These are phyloP conservation scores for Phrynosoma platyrhinos DNA, from an alignment of 2,113 vertebrate species.

Conservation along the genomic window DNA sequence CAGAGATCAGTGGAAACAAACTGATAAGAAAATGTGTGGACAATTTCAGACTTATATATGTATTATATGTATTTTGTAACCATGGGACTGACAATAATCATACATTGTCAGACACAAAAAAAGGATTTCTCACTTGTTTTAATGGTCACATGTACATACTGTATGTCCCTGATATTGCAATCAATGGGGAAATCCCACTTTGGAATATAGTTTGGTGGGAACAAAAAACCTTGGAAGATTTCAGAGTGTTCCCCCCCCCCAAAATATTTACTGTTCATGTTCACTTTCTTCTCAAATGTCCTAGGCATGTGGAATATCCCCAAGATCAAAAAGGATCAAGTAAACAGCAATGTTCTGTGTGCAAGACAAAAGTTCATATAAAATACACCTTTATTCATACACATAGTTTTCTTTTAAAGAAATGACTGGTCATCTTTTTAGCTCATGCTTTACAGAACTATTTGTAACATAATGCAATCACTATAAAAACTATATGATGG, in stretches of 20 bases:
- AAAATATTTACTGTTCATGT: no score
- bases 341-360: not conserved
- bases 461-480: not conserved
- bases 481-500: not conserved
- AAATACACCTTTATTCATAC: not conserved
- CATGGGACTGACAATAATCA: not conserved
- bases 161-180: not conserved
- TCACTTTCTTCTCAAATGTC: not conserved
- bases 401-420: not conserved
- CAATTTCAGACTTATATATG: not conserved
- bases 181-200: not conserved
- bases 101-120: not conserved
- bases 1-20: not conserved
- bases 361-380: not conserved
- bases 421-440: not conserved
- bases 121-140: not conserved
- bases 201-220: not conserved
- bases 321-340: not conserved
- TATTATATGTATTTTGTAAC: not conserved
- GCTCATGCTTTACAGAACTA: not conserved
- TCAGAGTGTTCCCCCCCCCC: not conserved
- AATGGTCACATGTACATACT: not conserved
- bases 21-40: slow-evolving; percentile 12
- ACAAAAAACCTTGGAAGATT: not conserved
- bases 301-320: not conserved